Conservation (phyloP, 1,140 invertebrate genomes). For the Eumeta japonica region DNA sequence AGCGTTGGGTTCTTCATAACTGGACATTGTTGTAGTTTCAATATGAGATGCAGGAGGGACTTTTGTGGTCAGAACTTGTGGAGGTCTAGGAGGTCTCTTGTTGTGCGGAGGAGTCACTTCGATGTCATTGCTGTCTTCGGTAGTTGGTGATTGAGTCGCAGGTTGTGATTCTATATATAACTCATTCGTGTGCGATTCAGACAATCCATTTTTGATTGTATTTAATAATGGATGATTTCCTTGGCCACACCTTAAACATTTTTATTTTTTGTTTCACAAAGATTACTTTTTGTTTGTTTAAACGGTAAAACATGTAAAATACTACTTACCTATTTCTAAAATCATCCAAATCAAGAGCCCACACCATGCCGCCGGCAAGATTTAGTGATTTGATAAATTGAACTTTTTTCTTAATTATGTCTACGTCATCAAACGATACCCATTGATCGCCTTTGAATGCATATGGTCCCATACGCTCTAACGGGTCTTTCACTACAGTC, state of each 20-base stretch:
- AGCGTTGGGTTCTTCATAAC: slow-evolving; percentile 12
- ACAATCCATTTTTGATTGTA: slow-evolving; percentile 67
- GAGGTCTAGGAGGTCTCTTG: slow-evolving; percentile 6
- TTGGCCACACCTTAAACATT: slow-evolving; percentile 62
- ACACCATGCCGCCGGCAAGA: slow-evolving; percentile 86
- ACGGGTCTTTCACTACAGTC: slow-evolving; percentile 74
- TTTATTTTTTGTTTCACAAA: slow-evolving; percentile 1
- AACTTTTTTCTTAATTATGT: slow-evolving; percentile 76
- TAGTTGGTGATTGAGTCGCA: slow-evolving; percentile 24
- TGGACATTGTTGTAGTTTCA: slow-evolving; percentile 7
- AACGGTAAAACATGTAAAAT: slow-evolving; percentile 1
- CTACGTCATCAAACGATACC: slow-evolving; percentile 84
- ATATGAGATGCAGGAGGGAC: not conserved
- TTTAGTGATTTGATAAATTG: slow-evolving; percentile 73
- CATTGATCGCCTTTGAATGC: slow-evolving; percentile 84
- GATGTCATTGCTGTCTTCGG: slow-evolving; percentile 42
- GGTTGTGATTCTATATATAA: slow-evolving; percentile 19
- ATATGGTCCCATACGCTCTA: slow-evolving; percentile 79
- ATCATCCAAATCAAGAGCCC: slow-evolving; percentile 88
- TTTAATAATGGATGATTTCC: slow-evolving; percentile 75
- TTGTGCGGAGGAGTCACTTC: slow-evolving; percentile 30
- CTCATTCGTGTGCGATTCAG: too few species aligned
- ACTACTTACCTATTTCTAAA: slow-evolving; percentile 63
- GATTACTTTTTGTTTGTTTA: slow-evolving; percentile 1
- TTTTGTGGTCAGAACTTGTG: not conserved